A percentile compares a stretch with the other conserved stretches of the same genome.
phyloP scores from a whole-genome alignment of 2,888 invertebrate genomes.

The Baronia brevicornis region DNA sequence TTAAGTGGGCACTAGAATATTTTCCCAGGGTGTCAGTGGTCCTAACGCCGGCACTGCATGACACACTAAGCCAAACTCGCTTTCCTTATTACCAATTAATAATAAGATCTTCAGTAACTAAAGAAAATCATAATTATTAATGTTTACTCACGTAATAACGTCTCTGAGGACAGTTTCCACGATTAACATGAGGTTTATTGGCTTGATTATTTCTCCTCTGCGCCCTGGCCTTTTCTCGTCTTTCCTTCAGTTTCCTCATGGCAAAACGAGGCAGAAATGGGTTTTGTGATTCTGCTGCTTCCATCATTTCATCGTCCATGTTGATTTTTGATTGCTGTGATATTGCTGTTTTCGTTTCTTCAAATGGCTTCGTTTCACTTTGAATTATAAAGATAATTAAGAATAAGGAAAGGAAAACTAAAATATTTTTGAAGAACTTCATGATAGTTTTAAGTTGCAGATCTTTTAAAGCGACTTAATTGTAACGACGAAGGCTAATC shows the following conservation, averaged over 20 bases:
- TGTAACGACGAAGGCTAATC: conserved; percentile 33
- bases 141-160: conserved; percentile 33
- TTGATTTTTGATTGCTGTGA: conserved; percentile 14
- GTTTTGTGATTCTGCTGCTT: conserved; percentile 53
- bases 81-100: no score
- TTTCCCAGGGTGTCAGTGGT: no score
- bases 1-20: no score
- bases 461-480: conserved; percentile 1
- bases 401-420: conserved; percentile 25
- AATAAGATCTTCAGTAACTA: no score
- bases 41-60: no score
- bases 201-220: conserved; percentile 39
- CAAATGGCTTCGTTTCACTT: conserved; percentile 34
- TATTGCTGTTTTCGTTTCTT: conserved; percentile 21
- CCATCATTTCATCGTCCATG: conserved; percentile 47
- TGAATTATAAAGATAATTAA: conserved; percentile 27
- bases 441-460: conserved; percentile 20
- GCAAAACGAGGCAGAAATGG: conserved; percentile 62
- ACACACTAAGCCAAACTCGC: no score
- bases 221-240: conserved; percentile 42
- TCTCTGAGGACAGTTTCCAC: conserved; percentile 25
- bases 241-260: conserved; percentile 54
- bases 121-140: no score
- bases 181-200: conserved; percentile 25
- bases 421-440: conserved; percentile 29